Base-by-base conservation (phyloP, 2,888 invertebrate species). In the Blomia tropicalis region DNA sequence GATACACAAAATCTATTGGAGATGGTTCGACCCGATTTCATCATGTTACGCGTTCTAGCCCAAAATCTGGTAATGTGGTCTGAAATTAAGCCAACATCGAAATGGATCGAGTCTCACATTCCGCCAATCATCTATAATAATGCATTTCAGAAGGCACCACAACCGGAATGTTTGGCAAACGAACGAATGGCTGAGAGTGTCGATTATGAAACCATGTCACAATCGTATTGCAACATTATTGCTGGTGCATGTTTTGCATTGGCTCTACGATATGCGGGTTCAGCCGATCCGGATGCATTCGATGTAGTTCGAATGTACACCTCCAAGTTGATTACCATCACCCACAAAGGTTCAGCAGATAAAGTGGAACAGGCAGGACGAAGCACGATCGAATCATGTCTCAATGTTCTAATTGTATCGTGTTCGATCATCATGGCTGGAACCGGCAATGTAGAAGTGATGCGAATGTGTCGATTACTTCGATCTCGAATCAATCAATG, bases 161-260 rank as follows among this genome's bases (percentile, higher is more conserved):
- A 47, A 44, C 14, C 30, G 30, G 11, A 64, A 30, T 11, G 56
- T 3, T 11, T 56, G 0, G 79, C 79, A 19, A 29, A 31, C 29
- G 62, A 43, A 7, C 23, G 11, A 47, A 1, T 79, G 79, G 44
- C 41, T 76, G 29, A 19, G 2, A 27, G 36, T 59, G 79, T 90
- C 30, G 91, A 92, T 73, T 85, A 87, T 70, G 92, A 92, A 76
- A 89, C 90, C 19, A 89, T 91, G 83, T 88, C 88, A 70, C 93
- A 95, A 79, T 92, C 92, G 0, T 96, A 91, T 76, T 91, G 93
- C 75, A 93, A 95, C 74, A 89, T 95, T 66, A 80, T 92, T 64
- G 85, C 91, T 0, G 98, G 96, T 22, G 91, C 89, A 1, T 90
- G 92, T 69, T 85, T 96, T 78, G 87, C 89, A 5, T 75, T 98